Percentiles rank a stretch among this genome's conserved stretches.
Evolutionary conservation across 1,140 invertebrate species (phyloP).

Genomic region (Euura lappo): DNA sequence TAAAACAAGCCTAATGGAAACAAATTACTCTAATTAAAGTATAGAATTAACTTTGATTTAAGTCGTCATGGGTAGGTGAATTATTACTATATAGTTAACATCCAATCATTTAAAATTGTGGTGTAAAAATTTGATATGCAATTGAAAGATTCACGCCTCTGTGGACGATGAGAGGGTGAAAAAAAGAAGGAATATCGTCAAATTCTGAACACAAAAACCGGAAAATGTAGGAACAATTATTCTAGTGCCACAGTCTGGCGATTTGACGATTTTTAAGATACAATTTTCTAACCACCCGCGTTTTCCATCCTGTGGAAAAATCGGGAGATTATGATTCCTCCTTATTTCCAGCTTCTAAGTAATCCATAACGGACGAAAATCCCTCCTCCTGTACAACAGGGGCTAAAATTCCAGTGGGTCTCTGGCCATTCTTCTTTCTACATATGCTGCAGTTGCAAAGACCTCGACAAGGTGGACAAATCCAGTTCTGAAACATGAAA

Average conservation of each 20-base stretch:
- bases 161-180: too few species aligned
- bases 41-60: neutral
- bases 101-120: too few species aligned
- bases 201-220: neutral
- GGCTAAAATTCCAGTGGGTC: slow-evolving; percentile 56
- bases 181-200: too few species aligned
- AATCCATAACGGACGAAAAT: slow-evolving; percentile 44
- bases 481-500: slow-evolving; percentile 45
- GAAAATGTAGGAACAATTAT: neutral
- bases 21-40: neutral
- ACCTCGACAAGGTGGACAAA: slow-evolving; percentile 57
- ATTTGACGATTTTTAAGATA: neutral
- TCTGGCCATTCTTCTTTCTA: slow-evolving; percentile 51
- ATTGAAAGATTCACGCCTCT: too few species aligned
- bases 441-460: slow-evolving; percentile 62
- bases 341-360: slow-evolving; percentile 26
- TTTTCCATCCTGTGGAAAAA: too few species aligned
- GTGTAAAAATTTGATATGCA: too few species aligned
- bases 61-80: neutral
- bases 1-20: neutral
- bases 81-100: too few species aligned
- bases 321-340: neutral
- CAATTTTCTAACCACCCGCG: neutral
- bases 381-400: slow-evolving; percentile 47
- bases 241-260: neutral